Evolutionary conservation across 1,140 invertebrate genomes (phyloP), one percentile per base, ranked within the genome.

Genomic region (Cephus cinctus): DNA sequence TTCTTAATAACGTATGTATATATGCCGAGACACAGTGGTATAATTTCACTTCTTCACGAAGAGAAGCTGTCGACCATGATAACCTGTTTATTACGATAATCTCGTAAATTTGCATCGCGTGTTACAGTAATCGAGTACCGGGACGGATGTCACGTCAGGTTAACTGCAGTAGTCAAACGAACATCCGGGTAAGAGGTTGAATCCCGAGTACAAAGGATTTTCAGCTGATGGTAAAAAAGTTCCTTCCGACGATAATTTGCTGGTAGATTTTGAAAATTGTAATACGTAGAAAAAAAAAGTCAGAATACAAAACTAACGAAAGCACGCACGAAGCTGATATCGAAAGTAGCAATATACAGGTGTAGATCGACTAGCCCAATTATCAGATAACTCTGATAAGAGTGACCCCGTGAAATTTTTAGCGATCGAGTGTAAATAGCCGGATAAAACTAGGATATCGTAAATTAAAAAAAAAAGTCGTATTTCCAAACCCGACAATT

Each of bases 81-180:
- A 68, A 67, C 65, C 65, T 65, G 65, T 68, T 68, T 63, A 68
- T 67, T 58, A 67, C 62, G 57, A 68, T 67, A 65, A 66, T 66
- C 53, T 65, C 57, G 54, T 59, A 56, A 61, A 59, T 67, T 63
- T 68, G 58, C 62, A 63, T 65, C 56, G 53, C 59, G 50, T 61
- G 60, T 64, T 63, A 38, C 54, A 44, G 49, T 57, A 56, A 62
- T 56, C 61, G 54, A 38, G 52, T 44, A 57, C 50, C 54, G 38
- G 47, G 52, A 54, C 51, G 58, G 53, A 55, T 61, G 60, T 63
- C 58, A 50, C 52, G 55, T 52, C 61, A 55, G 49, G 56, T 63
- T 59, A 63, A 64, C 53, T 59, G 55, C 47, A 43, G 53, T 53
- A 56, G 48, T 22, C 59, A 47, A 59, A 59, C 59, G 50, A 47